These are phyloP conservation scores for Aphis craccivora DNA, from an alignment of 1,140 invertebrate genomes.

Conservation along the genomic window DNA sequence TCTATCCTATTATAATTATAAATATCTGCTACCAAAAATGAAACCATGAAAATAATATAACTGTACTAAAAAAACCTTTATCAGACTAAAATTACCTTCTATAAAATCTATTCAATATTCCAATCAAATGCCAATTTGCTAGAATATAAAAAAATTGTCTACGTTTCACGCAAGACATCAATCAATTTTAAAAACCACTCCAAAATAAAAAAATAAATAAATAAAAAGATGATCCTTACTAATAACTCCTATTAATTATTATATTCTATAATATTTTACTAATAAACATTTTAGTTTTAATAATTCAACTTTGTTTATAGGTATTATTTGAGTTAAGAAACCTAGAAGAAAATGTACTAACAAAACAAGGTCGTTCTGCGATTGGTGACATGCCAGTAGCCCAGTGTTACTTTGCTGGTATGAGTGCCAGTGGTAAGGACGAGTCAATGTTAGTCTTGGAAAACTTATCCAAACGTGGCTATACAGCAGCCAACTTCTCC, in stretches of 20 bases:
- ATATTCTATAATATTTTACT: too few species aligned
- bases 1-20: neutral
- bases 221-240: neutral
- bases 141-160: neutral
- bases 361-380: conserved; percentile 64
- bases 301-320: conserved; percentile 63
- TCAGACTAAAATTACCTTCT: neutral
- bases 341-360: conserved; percentile 66
- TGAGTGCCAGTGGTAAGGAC: conserved; percentile 67
- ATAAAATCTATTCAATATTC: neutral
- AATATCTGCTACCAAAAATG: neutral
- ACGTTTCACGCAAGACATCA: neutral
- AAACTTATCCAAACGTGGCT: conserved; percentile 68
- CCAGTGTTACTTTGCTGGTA: conserved; percentile 72
- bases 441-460: conserved; percentile 74
- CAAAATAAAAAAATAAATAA: too few species aligned
- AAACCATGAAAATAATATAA: neutral
- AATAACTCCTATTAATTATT: neutral
- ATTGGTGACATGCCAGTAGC: conserved; percentile 71
- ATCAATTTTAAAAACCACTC: neutral
- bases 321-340: conserved; percentile 71
- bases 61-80: neutral
- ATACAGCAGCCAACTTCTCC: conserved; percentile 70
- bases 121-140: neutral
- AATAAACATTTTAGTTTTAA: neutral